Percentiles rank a stretch among this genome's conserved stretches.
Conservation (phyloP, 2,113 vertebrate genomes). For the Corapipo altera region DNA sequence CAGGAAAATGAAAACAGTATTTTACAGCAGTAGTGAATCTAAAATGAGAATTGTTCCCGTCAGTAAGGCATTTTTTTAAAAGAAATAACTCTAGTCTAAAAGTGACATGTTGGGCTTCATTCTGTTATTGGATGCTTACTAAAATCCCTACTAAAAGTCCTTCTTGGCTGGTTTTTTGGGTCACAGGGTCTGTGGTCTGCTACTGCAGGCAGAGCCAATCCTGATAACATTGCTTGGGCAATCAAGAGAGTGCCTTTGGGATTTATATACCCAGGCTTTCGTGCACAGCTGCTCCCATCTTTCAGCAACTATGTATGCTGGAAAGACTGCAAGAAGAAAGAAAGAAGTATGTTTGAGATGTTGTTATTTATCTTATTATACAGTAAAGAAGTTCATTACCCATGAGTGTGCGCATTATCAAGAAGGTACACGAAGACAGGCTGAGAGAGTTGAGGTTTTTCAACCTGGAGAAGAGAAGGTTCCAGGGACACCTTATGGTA, state of each 20-base stretch:
- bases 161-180: neutral
- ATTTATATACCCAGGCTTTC: neutral
- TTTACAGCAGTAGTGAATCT: neutral
- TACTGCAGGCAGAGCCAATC: neutral
- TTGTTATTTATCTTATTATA: neutral
- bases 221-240: neutral
- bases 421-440: neutral
- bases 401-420: neutral
- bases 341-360: neutral
- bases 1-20: neutral
- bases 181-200: accelerated
- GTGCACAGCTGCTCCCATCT: neutral
- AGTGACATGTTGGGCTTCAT: neutral
- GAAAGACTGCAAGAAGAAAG: neutral
- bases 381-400: neutral
- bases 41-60: neutral
- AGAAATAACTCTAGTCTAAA: neutral
- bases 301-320: neutral
- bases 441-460: neutral
- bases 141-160: neutral
- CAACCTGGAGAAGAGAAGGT: neutral
- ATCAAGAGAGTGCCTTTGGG: neutral
- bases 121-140: neutral
- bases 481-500: neutral
- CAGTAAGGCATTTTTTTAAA: neutral